Base-by-base conservation (phyloP, 1,140 invertebrate genomes). In the Lycorma delicatula region DNA sequence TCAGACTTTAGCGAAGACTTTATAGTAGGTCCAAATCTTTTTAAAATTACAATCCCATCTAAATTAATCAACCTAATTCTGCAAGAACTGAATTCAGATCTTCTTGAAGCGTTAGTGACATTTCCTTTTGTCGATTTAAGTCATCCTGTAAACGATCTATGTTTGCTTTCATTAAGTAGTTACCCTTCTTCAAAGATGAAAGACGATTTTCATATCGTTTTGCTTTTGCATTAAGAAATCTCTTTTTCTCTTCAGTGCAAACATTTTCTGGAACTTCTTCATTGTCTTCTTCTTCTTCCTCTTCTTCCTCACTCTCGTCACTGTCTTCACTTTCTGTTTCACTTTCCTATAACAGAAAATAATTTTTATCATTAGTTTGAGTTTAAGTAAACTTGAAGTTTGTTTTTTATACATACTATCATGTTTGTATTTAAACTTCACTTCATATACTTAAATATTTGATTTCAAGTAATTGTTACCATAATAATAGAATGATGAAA, bases 91-190 rank as follows among this genome's bases (percentile, higher is more conserved):
- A 87, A 70, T 91, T 87, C 60, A 93, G 71, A 72, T 92, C 89
- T 67, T 89, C 82, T 73, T 91, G 84, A 23, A 93, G 71, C 23
- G 77, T 75, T 12, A 81, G 70, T 25, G 87, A 87, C 70, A 85
- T 80, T 65, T 89, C 86, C 67, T 85, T 82, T 63, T 90, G 87
- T 68, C 87, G 87, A 47, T 81, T 80, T 46, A 91, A 78, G 69
- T 90, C 86, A 67, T 93, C 89, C 72, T 90, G 88, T 28, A 91
- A 72, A 66, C 87, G 77, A 70, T 92, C 89, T 1, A 90, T 85
- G 68, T 90, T 91, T 2, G 87, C 85, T 73, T 90, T 88, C 7
- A 91, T 73, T 60, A 91, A 77, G 63, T 89, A 87, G 67, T 91
- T 91, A 59, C 87, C 88, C 68, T 92, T 91, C 71, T 89, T 90